Conservation (phyloP, 1,140 invertebrate species). For the Hypothenemus hampei region DNA sequence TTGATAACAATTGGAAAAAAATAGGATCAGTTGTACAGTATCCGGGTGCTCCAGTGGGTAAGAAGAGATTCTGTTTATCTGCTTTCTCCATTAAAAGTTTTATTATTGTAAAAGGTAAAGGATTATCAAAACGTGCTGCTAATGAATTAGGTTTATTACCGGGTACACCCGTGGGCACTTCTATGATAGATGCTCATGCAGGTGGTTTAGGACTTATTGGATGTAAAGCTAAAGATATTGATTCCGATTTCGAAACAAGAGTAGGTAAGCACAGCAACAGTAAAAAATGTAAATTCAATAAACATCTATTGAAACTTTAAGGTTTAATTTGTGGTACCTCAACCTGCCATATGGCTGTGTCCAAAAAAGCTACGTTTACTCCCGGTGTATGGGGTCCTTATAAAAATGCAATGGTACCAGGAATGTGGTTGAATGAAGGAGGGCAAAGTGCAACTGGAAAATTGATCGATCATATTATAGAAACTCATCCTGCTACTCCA, state of each 20-base stretch:
- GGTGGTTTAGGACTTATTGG: slow-evolving; percentile 84
- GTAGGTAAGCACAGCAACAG: slow-evolving; percentile 48
- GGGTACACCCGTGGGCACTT: slow-evolving; percentile 75
- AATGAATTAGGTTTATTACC: slow-evolving; percentile 61
- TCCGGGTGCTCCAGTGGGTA: slow-evolving; percentile 69
- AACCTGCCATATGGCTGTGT: slow-evolving; percentile 90
- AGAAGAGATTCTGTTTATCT: too few species aligned
- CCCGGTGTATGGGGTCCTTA: slow-evolving; percentile 94
- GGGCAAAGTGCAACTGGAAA: slow-evolving; percentile 90
- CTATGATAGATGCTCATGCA: slow-evolving; percentile 93
- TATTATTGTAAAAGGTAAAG: too few species aligned
- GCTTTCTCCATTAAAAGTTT: too few species aligned
- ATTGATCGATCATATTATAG: slow-evolving; percentile 80
- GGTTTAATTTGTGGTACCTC: slow-evolving; percentile 93
- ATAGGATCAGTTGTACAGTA: slow-evolving; percentile 68
- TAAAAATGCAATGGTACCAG: slow-evolving; percentile 81
- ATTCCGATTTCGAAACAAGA: slow-evolving; percentile 54
- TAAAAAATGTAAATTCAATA: slow-evolving; percentile 2
- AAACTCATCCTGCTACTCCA: slow-evolving; percentile 67
- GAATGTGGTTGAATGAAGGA: slow-evolving; percentile 83
- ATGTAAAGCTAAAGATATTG: slow-evolving; percentile 52
- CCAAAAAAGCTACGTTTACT: slow-evolving; percentile 61
- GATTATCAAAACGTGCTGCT: slow-evolving; percentile 62
- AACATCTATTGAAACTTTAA: slow-evolving; percentile 33
- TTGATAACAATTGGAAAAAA: slow-evolving; percentile 62